A percentile compares a stretch with the other conserved stretches of the same genome.
Evolutionary conservation across 1,140 invertebrate species (phyloP).

Genomic region (Plodia interpunctella): DNA sequence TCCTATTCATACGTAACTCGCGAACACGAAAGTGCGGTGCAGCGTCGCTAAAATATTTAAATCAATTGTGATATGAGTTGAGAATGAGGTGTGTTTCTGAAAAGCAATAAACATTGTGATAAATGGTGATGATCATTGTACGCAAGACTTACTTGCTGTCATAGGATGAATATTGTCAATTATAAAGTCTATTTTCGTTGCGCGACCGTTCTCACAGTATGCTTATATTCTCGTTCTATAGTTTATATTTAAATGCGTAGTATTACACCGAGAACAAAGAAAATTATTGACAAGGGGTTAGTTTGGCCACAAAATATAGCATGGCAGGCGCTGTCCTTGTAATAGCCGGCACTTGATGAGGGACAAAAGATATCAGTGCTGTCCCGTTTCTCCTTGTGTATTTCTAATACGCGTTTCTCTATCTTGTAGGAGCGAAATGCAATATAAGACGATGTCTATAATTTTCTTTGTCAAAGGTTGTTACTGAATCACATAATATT

Average conservation of each 20-base stretch:
- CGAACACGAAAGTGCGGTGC: conserved; percentile 22
- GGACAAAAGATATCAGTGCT: too few relatives aligned
- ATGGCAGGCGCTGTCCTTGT: too few relatives aligned
- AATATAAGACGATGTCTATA: too few relatives aligned
- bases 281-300: too few relatives aligned
- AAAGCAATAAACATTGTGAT: conserved; percentile 75
- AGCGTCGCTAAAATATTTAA: conserved; percentile 13
- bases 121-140: conserved; percentile 59
- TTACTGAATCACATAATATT: too few relatives aligned
- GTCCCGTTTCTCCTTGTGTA: too few relatives aligned
- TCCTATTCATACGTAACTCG: conserved; percentile 33
- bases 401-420: too few relatives aligned
- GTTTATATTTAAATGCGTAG: not conserved
- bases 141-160: conserved; percentile 47
- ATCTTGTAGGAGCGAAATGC: too few relatives aligned
- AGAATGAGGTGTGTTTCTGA: conserved; percentile 63
- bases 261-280: too few relatives aligned
- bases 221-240: not conserved
- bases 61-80: conserved; percentile 36
- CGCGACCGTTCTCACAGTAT: conserved; percentile 23
- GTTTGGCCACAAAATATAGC: too few relatives aligned
- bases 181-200: conserved; percentile 34
- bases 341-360: too few relatives aligned
- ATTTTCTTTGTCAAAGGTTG: too few relatives aligned
- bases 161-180: conserved; percentile 64